Evolutionary conservation across 2,113 vertebrate genomes (phyloP), one percentile per base, ranked within the genome.

Genomic region (Egretta garzetta): DNA sequence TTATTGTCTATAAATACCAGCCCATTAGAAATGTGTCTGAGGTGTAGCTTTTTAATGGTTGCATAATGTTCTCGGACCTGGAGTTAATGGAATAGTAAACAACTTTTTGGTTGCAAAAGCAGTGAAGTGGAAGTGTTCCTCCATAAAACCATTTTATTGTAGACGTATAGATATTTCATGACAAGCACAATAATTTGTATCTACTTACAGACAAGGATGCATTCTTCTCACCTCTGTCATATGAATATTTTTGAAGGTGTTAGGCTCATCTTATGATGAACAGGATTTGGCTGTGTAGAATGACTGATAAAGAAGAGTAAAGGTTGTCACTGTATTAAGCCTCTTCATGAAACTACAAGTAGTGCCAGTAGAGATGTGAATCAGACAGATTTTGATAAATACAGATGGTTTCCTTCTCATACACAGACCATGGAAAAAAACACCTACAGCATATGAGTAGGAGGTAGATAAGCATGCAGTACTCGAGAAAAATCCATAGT

Each of bases 21-120:
- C 30, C 74, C 53, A 85, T 94, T 89, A 96, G 89, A 91, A 91
- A 68, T 15, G 24, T 70, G 45, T 87, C 74, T 90, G 96, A 95
- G 80, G 52, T 94, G 66, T 63, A 86, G 68, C 18, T 55, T 93
- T 96, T 86, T 95, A 94, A 86, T 59, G 72, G 37, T 23, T 83
- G 50, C 67, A 83, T 92, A 93, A 94, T 86, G n/a, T 80, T 67
- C 23, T 74, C 7, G 3, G 87, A 73, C 63, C 16, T 43, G 16
- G 22, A 93, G n/a, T 86, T 95, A 96, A 88, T 86, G 74, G 81
- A 93, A 94, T 37, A 80, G 10, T 94, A 96, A 97, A 91, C 77
- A 94, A 43, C 49, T 43, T 95, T 85, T 86, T 89, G 39, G 62
- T 83, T 82, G 11, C 30, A 80, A 85, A 94, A 67, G 37, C 45